Evolutionary conservation across 2,797 vertebrate species (phyloP).

Genomic region (Acridotheres tristis): DNA sequence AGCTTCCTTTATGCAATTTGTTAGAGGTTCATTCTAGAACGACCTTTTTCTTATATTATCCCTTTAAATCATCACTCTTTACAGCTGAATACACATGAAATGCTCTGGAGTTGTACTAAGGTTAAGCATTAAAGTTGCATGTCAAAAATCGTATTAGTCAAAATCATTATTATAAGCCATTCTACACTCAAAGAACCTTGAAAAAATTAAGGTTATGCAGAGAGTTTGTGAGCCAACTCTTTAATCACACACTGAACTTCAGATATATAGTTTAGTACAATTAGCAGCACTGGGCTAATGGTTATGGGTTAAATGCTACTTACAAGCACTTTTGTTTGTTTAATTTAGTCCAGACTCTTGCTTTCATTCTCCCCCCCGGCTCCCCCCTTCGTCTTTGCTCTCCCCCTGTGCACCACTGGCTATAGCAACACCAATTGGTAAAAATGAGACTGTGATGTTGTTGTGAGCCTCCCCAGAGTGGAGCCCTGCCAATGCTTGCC

Average conservation of each 20-base stretch:
- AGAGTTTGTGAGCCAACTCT: conserved; percentile 80
- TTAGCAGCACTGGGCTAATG: conserved; percentile 73
- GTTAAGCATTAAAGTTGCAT: conserved; percentile 87
- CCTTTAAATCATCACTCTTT: conserved; percentile 86
- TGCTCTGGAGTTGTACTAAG: conserved; percentile 85
- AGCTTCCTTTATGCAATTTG: conserved; percentile 84
- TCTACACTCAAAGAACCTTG: conserved; percentile 86
- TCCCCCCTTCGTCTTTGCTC: conserved; percentile 54
- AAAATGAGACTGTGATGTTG: conserved; percentile 81
- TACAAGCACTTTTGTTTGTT: conserved; percentile 71
- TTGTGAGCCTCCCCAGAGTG: conserved; percentile 81
- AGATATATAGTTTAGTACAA: conserved; percentile 71
- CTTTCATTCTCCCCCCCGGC: conserved; percentile 42
- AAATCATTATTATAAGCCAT: conserved; percentile 87
- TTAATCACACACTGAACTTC: conserved; percentile 78
- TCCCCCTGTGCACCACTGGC: conserved; percentile 76
- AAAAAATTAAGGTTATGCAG: conserved; percentile 86
- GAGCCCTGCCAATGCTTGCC: conserved; percentile 83
- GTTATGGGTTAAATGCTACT: conserved; percentile 61
- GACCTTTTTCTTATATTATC: conserved; percentile 86
- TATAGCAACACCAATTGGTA: conserved; percentile 81
- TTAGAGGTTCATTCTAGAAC: conserved; percentile 84
- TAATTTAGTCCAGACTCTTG: conserved; percentile 71
- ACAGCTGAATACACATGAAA: conserved; percentile 85
- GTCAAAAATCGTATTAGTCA: conserved; percentile 88